These are phyloP conservation scores for Notiomystis cincta DNA, from an alignment of 2,113 vertebrate genomes.

Conservation along the genomic window DNA sequence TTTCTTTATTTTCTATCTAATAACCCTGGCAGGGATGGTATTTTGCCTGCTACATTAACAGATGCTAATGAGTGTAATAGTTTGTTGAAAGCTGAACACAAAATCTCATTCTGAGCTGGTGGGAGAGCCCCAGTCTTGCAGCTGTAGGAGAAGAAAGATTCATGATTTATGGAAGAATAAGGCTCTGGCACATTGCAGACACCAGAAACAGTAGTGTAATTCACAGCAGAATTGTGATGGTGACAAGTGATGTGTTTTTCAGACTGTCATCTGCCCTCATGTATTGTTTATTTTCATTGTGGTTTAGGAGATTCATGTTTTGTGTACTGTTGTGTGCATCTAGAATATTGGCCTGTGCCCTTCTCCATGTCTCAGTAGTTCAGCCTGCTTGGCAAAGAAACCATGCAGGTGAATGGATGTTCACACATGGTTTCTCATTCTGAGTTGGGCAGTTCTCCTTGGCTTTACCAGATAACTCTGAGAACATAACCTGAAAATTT, in stretches of 20 bases:
- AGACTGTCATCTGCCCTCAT: not conserved
- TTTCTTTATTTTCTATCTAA: not conserved
- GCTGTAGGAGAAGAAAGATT: not conserved
- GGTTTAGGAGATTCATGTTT: not conserved
- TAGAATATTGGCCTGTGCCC: not conserved
- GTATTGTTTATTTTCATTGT: not conserved
- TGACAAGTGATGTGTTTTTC: not conserved
- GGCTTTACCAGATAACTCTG: not conserved
- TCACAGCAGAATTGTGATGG: not conserved
- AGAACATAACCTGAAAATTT: not conserved
- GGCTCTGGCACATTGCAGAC: not conserved
- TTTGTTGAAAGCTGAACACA: constrained; percentile 16
- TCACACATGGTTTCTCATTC: not conserved
- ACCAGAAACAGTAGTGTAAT: constrained; percentile 5
- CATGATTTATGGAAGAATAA: not conserved
- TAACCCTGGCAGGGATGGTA: not conserved
- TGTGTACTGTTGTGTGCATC: not conserved
- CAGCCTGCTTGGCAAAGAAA: not conserved
- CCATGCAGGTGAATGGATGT: not conserved
- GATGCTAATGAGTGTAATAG: not conserved
- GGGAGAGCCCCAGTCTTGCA: not conserved
- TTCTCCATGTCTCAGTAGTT: not conserved
- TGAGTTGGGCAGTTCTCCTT: not conserved
- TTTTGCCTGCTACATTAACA: not conserved
- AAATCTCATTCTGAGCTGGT: not conserved